Base-by-base conservation (phyloP, 2,888 invertebrate genomes). In the Erpobdella octoculata region DNA sequence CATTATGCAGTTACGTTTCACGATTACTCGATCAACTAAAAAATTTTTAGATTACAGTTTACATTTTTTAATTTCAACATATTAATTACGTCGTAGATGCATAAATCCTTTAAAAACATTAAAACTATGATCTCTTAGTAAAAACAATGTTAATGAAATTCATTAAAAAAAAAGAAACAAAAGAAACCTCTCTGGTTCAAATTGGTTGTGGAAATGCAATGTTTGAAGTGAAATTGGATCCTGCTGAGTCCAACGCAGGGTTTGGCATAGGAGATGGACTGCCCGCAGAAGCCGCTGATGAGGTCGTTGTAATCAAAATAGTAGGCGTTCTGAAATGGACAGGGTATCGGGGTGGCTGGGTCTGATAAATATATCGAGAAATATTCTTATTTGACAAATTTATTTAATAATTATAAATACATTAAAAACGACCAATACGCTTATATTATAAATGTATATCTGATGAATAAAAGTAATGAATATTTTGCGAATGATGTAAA, bases 261-360 rank as follows among this genome's bases (percentile, higher is more conserved):
- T 59, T 75, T 73, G 41, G 72, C 71, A 58, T 75, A 75, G 28
- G 73, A 73, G 67, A 75, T 72, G 36, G 73, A 61, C 37, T 72
- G 72, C 2, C 71, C 71, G 62, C 75, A 75, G 70, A 74, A 75
- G 31, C 72, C 73, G 21, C 65, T 66, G 59, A 68, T 41, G 33
- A 65, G 37, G 69, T 75, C 73, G 62, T 74, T 74, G 73, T 75
- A 75, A 64, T 75, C 72, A 68, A 75, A 75, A 59, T 75, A 75
- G 70, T 73, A 75, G 37, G 75, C 73, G 28, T 74, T 73, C 15
- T 69, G 59, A 58, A 74, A 74, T 6, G 75, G 75, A 65, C 75
- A 75, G 18, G 37, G 66, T 25, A 71, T 72, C 15, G 73, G 67
- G 35, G 41, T 48, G 46, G 73, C 73, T 9, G 74, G 72, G 36